A percentile compares a stretch with the other conserved stretches of the same genome.
Evolutionary conservation across 2,797 vertebrate genomes (phyloP).

Genomic region (Malurus leucopterus): DNA sequence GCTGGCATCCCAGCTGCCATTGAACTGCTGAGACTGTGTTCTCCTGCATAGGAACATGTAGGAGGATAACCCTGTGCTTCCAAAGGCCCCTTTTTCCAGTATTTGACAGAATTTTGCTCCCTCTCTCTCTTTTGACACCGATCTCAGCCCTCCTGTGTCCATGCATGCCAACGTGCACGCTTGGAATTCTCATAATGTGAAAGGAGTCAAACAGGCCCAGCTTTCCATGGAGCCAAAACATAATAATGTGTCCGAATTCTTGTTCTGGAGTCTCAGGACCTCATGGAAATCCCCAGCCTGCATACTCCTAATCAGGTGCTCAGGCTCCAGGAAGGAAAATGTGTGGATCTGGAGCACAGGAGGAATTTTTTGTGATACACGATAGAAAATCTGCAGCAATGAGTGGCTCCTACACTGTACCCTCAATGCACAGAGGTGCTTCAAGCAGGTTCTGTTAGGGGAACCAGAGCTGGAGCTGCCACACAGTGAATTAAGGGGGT

Average conservation of each 20-base stretch:
- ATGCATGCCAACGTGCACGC: rapidly evolving
- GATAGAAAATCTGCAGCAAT: not conserved
- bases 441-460: not conserved
- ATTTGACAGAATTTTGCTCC: not conserved
- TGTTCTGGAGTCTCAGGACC: not conserved
- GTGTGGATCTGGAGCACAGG: rapidly evolving
- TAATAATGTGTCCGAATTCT: rapidly evolving
- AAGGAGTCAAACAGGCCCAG: not conserved
- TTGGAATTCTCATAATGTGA: rapidly evolving
- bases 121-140: rapidly evolving
- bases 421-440: not conserved
- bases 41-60: rapidly evolving
- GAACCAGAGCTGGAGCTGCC: not conserved
- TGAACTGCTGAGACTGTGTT: not conserved
- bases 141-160: not conserved
- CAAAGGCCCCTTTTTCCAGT: not conserved
- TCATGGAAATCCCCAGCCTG: not conserved
- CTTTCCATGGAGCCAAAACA: not conserved
- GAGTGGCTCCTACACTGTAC: rapidly evolving
- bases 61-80: rapidly evolving
- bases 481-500: not conserved
- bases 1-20: not conserved
- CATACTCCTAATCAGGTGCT: not conserved
- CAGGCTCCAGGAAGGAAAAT: not conserved
- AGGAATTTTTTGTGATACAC: not conserved